Evolutionary conservation across 2,797 vertebrate species (phyloP).

Genomic region (Macropus fuliginosus): DNA sequence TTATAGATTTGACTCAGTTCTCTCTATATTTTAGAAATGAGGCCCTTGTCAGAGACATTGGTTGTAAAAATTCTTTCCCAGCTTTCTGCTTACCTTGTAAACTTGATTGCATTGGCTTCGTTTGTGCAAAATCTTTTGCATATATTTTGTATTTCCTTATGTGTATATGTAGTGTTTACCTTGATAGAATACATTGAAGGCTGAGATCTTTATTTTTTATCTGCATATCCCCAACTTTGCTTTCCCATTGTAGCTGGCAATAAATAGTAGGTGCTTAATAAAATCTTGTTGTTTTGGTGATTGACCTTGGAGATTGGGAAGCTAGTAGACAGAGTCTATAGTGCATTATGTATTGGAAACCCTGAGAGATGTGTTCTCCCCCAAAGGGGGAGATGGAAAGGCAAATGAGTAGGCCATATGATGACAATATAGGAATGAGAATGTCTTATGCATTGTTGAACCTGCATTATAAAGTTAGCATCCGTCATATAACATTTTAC

Average conservation of each 20-base stretch:
- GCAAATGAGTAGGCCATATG: not conserved
- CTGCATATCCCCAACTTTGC: not conserved
- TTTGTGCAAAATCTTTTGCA: not conserved
- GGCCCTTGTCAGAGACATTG: too few relatives aligned
- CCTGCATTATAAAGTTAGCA: slow-evolving; percentile 38
- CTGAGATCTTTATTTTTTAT: not conserved
- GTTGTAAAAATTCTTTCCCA: too few relatives aligned
- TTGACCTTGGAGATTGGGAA: not conserved
- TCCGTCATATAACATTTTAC: slow-evolving; percentile 32
- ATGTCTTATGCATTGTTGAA: not conserved
- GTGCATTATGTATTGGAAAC: slow-evolving; percentile 6
- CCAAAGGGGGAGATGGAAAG: slow-evolving; percentile 32
- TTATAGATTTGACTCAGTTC: too few relatives aligned
- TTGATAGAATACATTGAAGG: not conserved
- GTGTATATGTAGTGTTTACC: not conserved
- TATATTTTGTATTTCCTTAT: not conserved
- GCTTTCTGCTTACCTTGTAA: too few relatives aligned
- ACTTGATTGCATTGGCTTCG: too few relatives aligned
- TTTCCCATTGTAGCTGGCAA: not conserved
- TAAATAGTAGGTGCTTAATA: not conserved
- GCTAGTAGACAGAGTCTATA: not conserved
- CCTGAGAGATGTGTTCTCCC: slow-evolving; percentile 20
- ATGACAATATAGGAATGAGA: not conserved
- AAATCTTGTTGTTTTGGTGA: not conserved
- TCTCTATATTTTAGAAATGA: too few relatives aligned